Conservation (phyloP, 2,797 vertebrate genomes). For the Leptoclinus maculatus region DNA sequence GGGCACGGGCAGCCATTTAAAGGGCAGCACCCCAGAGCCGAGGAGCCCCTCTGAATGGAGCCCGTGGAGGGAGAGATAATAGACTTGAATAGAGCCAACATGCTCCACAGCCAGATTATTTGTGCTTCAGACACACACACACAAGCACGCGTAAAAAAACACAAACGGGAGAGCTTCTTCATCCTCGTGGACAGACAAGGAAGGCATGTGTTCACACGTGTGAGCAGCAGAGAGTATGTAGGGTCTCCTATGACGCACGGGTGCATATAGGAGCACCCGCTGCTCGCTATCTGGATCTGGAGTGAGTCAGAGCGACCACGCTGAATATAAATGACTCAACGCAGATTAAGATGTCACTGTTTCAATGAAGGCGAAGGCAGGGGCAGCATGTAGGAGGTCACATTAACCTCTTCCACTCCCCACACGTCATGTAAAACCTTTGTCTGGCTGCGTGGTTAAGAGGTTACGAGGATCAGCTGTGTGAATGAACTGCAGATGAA, state of each 20-base stretch:
- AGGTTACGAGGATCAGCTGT: conserved; percentile 41
- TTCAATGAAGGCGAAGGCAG: conserved; percentile 65
- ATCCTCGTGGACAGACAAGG: conserved; percentile 26
- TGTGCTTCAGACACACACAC: conserved; percentile 10
- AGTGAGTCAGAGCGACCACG: conserved; percentile 67
- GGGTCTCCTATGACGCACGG: conserved; percentile 25
- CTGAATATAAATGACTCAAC: conserved; percentile 74
- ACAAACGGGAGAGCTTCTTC: conserved; percentile 26
- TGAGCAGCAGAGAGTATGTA: conserved; percentile 29
- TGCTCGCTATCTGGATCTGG: conserved; percentile 56
- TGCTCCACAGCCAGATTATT: conserved; percentile 41
- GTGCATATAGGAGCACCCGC: conserved; percentile 42
- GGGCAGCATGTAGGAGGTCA: conserved; percentile 65
- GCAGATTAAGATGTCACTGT: conserved; percentile 72
- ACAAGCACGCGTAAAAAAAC: background rate
- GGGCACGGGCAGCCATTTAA: conserved; percentile 58
- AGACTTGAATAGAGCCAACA: conserved; percentile 54
- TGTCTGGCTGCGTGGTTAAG: conserved; percentile 23
- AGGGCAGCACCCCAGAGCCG: conserved; percentile 51
- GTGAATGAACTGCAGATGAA: conserved; percentile 29
- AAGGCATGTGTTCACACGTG: conserved; percentile 20
- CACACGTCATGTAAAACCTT: conserved; percentile 21
- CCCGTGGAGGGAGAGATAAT: conserved; percentile 56
- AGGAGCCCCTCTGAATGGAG: conserved; percentile 53
- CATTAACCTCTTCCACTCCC: conserved; percentile 58